A percentile compares a stretch with the other conserved stretches of the same genome.
phyloP scores from a whole-genome alignment of 2,888 invertebrate species.

The Schrankia costaestrigalis region DNA sequence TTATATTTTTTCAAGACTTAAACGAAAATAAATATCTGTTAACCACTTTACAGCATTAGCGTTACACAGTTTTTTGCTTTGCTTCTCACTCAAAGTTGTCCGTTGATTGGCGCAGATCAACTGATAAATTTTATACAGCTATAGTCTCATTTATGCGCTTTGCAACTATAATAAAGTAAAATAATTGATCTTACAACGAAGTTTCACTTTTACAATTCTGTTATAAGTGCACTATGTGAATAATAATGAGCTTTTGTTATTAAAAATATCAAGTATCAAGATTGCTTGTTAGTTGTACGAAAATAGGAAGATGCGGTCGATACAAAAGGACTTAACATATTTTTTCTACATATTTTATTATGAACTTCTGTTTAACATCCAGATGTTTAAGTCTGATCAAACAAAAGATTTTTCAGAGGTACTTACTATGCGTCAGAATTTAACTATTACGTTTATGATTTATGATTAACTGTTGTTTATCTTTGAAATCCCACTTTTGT shows the following conservation, averaged over 20 bases:
- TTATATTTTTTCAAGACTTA: too few species aligned
- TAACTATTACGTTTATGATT: conserved; percentile 71
- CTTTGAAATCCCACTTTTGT: conserved; percentile 59
- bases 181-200: conserved; percentile 10
- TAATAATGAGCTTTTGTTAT: too few species aligned
- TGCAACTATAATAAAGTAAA: conserved; percentile 6
- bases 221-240: too few species aligned
- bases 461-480: conserved; percentile 67
- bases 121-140: conserved; percentile 47
- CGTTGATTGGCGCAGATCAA: conserved; percentile 53
- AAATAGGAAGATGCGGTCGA: conserved; percentile 67
- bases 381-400: conserved; percentile 78
- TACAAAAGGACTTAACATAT: conserved; percentile 80
- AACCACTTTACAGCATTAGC: too few species aligned
- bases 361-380: conserved; percentile 79
- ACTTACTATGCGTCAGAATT: conserved; percentile 62
- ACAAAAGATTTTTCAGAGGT: conserved; percentile 77
- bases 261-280: conserved; percentile 54
- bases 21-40: too few species aligned
- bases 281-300: conserved; percentile 33
- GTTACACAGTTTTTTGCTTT: too few species aligned
- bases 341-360: conserved; percentile 80
- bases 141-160: conserved; percentile 22
- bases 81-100: conserved; percentile 37
- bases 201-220: too few species aligned